phyloP scores from a whole-genome alignment of 1,140 invertebrate species.

The Aporrectodea caliginosa region DNA sequence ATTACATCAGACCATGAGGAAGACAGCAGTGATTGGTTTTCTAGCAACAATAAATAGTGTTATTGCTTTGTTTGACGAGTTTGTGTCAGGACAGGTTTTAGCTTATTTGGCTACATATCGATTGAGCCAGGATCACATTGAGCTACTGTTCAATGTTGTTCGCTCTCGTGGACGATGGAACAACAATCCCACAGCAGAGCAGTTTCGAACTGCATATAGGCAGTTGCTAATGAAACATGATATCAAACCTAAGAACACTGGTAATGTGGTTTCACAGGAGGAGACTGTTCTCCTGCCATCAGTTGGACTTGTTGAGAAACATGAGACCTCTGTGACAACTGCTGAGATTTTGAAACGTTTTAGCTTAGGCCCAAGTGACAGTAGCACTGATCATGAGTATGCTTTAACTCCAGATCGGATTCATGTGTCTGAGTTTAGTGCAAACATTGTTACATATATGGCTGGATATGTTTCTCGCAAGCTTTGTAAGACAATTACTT shows the following conservation, averaged over 20 bases:
- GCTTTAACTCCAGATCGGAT: neutral
- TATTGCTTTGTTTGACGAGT: neutral
- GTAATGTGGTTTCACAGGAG: neutral
- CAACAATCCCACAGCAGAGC: conserved; percentile 49
- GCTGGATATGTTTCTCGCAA: neutral
- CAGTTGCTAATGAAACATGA: neutral
- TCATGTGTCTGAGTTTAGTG: neutral
- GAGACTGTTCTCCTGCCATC: neutral
- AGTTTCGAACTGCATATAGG: conserved; percentile 41
- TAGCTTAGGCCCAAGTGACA: neutral
- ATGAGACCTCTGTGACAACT: neutral
- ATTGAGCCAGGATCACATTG: conserved; percentile 53
- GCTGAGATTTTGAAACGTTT: neutral
- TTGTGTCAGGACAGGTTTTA: conserved; percentile 12
- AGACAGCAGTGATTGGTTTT: conserved; percentile 13
- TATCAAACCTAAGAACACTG: neutral
- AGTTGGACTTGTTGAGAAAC: neutral
- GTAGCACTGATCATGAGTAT: neutral
- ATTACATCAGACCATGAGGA: neutral
- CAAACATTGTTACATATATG: neutral
- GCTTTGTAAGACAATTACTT: neutral
- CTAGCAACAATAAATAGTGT: conserved; percentile 11
- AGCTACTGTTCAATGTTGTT: conserved; percentile 53
- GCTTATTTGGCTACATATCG: conserved; percentile 42
- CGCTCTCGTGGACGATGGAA: conserved; percentile 46